Conservation (phyloP, 2,888 invertebrate genomes). For the Noctua janthina region DNA sequence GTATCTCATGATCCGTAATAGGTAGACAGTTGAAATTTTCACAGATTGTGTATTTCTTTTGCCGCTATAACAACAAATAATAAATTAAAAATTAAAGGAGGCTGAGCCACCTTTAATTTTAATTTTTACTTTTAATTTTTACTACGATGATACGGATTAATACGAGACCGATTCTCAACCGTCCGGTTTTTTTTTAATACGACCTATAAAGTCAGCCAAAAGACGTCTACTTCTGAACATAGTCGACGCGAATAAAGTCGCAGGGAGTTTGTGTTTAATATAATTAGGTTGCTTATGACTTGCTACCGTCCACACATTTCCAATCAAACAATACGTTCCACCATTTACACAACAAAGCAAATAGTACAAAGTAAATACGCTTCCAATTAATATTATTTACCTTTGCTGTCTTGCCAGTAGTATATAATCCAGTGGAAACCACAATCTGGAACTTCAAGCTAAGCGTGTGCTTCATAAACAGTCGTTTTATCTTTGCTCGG, state of each 20-base stretch:
- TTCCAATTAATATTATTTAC: slow-evolving; percentile 39
- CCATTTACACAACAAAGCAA: slow-evolving; percentile 13
- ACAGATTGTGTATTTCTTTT: no score
- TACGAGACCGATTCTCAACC: no score
- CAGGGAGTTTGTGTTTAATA: neutral
- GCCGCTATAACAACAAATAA: no score
- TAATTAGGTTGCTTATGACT: neutral
- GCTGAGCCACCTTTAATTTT: no score
- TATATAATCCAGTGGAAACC: slow-evolving; percentile 22
- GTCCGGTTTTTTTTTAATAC: no score
- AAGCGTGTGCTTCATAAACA: slow-evolving; percentile 43
- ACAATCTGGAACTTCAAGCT: slow-evolving; percentile 26
- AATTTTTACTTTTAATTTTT: no score
- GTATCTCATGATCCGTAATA: no score
- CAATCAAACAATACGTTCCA: neutral
- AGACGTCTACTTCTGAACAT: neutral
- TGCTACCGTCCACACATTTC: slow-evolving; percentile 19
- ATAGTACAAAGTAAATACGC: slow-evolving; percentile 36
- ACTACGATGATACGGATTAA: no score
- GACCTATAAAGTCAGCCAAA: neutral
- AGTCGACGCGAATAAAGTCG: neutral
- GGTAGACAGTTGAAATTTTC: no score
- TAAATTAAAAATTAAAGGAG: no score
- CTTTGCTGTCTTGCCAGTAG: slow-evolving; percentile 13
- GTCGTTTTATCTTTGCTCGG: slow-evolving; percentile 32